Evolutionary conservation across 2,113 vertebrate genomes (phyloP).

Genomic region (Pseudopipra pipra): DNA sequence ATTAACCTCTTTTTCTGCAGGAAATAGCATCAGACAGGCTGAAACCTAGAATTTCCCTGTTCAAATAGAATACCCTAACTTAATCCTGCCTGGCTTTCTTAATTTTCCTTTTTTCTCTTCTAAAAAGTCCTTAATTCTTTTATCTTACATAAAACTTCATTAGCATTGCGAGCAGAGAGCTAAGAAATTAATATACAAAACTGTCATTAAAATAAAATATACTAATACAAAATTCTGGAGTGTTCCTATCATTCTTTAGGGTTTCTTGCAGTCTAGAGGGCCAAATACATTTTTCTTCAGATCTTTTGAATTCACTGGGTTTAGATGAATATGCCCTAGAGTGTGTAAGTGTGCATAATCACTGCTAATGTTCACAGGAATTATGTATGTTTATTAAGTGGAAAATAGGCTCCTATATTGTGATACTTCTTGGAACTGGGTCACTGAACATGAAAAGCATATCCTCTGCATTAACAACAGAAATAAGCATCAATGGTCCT

Average conservation of each 20-base stretch:
- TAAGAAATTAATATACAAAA: neutral
- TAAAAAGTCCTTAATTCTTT: neutral
- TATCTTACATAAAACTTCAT: neutral
- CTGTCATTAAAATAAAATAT: neutral
- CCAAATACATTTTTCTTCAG: constrained; percentile 20
- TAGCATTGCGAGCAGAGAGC: neutral
- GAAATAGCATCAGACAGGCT: neutral
- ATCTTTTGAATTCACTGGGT: neutral
- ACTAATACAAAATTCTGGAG: neutral
- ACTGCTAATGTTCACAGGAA: constrained; percentile 22
- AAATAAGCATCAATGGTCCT: neutral
- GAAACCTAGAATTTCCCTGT: neutral
- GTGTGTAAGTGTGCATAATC: constrained; percentile 31
- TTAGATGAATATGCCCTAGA: constrained; percentile 14
- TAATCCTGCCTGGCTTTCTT: neutral
- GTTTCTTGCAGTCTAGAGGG: neutral
- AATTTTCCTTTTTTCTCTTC: neutral
- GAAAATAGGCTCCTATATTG: constrained; percentile 41
- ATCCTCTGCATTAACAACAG: neutral
- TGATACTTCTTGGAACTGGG: constrained; percentile 56
- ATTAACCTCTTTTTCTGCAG: neutral
- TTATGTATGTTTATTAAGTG: constrained; percentile 55
- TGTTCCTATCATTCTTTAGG: neutral
- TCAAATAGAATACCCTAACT: neutral
- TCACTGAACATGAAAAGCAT: constrained; percentile 29